Base-by-base conservation (phyloP, 2,888 invertebrate genomes). In the Orthosia cruda region DNA sequence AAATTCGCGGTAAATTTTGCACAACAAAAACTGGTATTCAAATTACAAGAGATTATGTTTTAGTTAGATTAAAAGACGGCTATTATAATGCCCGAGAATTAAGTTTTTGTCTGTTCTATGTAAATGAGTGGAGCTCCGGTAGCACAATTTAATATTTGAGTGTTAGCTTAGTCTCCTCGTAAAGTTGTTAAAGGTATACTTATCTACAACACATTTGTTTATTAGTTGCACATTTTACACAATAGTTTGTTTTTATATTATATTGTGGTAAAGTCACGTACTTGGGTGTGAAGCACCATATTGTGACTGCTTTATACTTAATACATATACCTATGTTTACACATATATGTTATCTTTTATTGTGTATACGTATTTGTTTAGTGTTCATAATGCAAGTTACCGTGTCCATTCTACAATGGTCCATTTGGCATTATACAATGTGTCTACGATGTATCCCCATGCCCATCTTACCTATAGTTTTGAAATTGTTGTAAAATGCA, bases 21-120 rank as follows among this genome's bases (percentile, higher is more conserved):
- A 16, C 61, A 80, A 81, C 81, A 77, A 86, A 84, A 87, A 88
- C 87, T 77, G 76, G 84, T 88, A 82, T 82, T 71, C 62, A 87
- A 84, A 87, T 84, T 75, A 86, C 66, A 72, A 47, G 70, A 75
- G 77, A 84, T 88, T 76, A 74, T 69, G 68, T 70, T 77, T 77
- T 75, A 73, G 68, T 73, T 71, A 70, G 75, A 79, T 81, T 83
- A 81, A 74, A 78, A 77, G 47, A 57, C 45, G 65, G 59, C 18
- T 62, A 70, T 86, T 69, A 81, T 68, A 69, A 67, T 57, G 58
- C 50, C 55, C 45, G 55, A 18, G 63, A 70, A 70, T 79, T 59
- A 61, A 74, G 87, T 88, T 86, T 88, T 88, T 86, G 77, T 73
- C 61, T 50, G 64, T 61, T 75, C 58, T 81, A 71, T 88, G 74